Base-by-base conservation (phyloP, 2,888 invertebrate species). In the Stenoptilia bipunctidactyla region DNA sequence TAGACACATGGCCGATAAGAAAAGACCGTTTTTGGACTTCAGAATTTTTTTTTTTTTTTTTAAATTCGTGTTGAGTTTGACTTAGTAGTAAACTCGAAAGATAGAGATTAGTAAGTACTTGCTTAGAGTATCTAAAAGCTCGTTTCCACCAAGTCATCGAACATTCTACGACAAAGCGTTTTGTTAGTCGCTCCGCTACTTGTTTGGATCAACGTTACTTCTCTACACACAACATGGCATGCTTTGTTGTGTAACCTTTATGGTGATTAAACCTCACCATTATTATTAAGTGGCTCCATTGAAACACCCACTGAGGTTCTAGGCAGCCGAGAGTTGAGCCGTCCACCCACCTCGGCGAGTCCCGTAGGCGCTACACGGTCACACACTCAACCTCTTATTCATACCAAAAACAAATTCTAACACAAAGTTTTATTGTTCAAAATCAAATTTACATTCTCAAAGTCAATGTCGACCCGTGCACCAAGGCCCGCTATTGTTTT, bases 221-320 rank as follows among this genome's bases (percentile, higher is more conserved):
- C 53, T 60, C 70, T 76, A 74, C 58, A 61, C 59, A 62, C 51
- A 55, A 62, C 52, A 62, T 20, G 20, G 59, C 79, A 80, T 77
- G 80, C 79, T 72, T 69, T 70, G 69, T 80, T 79, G 76, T 71
- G 76, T 76, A 82, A 80, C 75, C 65, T 79, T 69, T 73, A 76
- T 71, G 75, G 82, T 80, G 82, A 83, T 83, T 82, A 80, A 73
- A 82, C 82, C 80, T 80, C 82, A 79, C 80, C 82, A 83, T 82
- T 80, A 82, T 82, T 82, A 82, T 80, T 76, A 77, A 80, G 76
- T 77, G 79, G 79, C 80, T 80, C 79, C 79, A 83, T 83, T 80
- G 70, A 76, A 72, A 79, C 82, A 83, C 82, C 82, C 82, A 83
- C 82, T 74, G 80, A 65, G 4, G 34, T 13, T 13, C 75, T 74